Evolutionary conservation across 2,888 invertebrate genomes (phyloP).

Genomic region (Neria commutata): DNA sequence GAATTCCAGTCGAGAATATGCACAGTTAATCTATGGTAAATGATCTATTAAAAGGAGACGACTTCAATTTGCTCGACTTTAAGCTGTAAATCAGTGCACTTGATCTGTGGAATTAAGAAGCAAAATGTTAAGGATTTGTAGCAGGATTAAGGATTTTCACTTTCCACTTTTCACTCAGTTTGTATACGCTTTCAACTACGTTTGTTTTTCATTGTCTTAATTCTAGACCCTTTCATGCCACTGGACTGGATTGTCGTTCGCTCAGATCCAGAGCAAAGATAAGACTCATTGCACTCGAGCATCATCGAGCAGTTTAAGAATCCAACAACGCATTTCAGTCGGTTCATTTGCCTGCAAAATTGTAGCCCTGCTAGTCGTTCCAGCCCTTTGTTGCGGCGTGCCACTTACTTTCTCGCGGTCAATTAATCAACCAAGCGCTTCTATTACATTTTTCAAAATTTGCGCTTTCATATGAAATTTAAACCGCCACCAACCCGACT

Average conservation of each 20-base stretch:
- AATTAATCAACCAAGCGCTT: conserved; percentile 1
- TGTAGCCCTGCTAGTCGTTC: not conserved
- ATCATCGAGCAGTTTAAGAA: not conserved
- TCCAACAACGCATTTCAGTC: not conserved
- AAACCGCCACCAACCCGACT: conserved; percentile 7
- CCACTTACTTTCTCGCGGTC: too few species aligned
- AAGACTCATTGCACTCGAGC: not conserved
- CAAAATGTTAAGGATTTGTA: not conserved
- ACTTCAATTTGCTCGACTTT: not conserved
- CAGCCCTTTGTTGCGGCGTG: not conserved
- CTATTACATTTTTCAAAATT: conserved; percentile 9
- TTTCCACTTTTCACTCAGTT: not conserved
- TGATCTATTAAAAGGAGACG: not conserved
- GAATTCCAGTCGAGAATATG: not conserved
- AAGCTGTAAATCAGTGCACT: not conserved
- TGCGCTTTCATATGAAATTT: not conserved
- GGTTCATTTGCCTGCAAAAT: not conserved
- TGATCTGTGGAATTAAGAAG: not conserved
- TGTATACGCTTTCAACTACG: not conserved
- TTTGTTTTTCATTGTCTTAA: not conserved
- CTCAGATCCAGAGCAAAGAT: not conserved
- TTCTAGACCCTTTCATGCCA: not conserved
- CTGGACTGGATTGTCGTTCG: not conserved
- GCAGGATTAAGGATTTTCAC: not conserved
- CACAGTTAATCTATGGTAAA: not conserved